Conservation (phyloP, 2,888 invertebrate genomes). For the Parascotia fuliginaria region DNA sequence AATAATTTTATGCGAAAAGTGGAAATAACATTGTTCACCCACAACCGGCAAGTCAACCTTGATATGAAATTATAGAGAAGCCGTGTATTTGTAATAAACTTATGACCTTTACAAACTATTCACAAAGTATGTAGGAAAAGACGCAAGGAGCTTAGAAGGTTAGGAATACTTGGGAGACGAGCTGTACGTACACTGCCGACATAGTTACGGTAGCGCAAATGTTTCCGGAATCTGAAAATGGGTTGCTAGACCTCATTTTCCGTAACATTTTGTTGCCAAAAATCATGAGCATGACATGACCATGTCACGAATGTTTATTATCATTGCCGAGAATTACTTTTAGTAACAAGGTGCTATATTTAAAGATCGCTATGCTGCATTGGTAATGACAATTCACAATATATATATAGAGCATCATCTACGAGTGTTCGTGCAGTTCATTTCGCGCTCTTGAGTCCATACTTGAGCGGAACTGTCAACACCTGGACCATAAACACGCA, state of each 20-base stretch:
- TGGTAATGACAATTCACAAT: constrained; percentile 36
- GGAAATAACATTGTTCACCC: no score
- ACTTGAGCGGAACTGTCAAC: constrained; percentile 12
- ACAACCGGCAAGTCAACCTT: no score
- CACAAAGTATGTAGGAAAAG: neutral
- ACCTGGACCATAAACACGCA: constrained; percentile 13
- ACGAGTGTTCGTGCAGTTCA: constrained; percentile 30
- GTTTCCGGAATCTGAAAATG: constrained; percentile 8
- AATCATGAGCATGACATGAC: constrained; percentile 12
- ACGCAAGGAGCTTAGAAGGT: neutral
- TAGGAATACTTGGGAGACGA: constrained; percentile 1
- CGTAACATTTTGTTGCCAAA: constrained; percentile 13
- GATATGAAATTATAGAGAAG: no score
- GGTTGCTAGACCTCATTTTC: constrained; percentile 9
- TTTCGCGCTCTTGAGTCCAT: constrained; percentile 23
- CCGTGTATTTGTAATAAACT: no score
- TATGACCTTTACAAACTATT: no score
- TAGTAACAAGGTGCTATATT: constrained; percentile 34
- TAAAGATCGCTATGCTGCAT: constrained; percentile 27
- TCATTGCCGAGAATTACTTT: constrained; percentile 6
- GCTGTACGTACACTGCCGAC: constrained; percentile 2
- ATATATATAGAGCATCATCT: constrained; percentile 38
- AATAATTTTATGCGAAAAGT: no score
- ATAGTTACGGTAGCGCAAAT: neutral
- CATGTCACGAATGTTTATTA: constrained; percentile 16